Base-by-base conservation (phyloP, 1,140 invertebrate species). In the Listronotus oregonensis region DNA sequence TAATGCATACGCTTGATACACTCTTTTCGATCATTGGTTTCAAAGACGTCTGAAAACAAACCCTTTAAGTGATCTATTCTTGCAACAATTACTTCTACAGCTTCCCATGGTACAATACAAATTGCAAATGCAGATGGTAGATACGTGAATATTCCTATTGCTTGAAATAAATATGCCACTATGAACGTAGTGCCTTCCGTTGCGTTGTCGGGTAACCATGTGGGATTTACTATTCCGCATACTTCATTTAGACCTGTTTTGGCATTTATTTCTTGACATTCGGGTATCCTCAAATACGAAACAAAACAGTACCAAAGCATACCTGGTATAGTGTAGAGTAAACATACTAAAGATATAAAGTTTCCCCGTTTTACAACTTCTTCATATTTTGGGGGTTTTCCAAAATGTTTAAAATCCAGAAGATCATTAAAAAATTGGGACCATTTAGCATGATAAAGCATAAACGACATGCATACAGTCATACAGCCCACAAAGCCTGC, bases 221-320 rank as follows among this genome's bases (percentile, higher is more conserved):
- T 60, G 6, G 64, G 64, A 46, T 59, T 58, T 18, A 59, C 15
- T 49, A 66, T 59, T 6, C 64, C 64, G 31, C 64, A 66, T 21
- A 44, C 8, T 37, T 59, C 56, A 12, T 66, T 52, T 3, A 59
- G 21, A 3, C 44, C 40, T n/a, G 18, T 47, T 43, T 34, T 12
- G 3, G 6, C 37, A 42, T 66, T 64, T 3, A 39, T 8, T 46
- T 27, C 27, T n/a, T 56, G 31, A n/a, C 52, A 64, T 12, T 40
- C 18, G 0, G 62, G 62, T 49, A 58, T 31, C 9, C 47, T n/a
- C 42, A 57, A 12, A n/a, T 57, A 57, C 14, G 62, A 44, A 21
- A 58, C 9, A 14, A 37, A 50, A 17, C 52, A 57, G 17, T 58
- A 64, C 62, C 52, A 64, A 37, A 57, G 10, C 62, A 57, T 64